phyloP scores from a whole-genome alignment of 1,140 invertebrate genomes.

The Rhopalosiphum maidis region DNA sequence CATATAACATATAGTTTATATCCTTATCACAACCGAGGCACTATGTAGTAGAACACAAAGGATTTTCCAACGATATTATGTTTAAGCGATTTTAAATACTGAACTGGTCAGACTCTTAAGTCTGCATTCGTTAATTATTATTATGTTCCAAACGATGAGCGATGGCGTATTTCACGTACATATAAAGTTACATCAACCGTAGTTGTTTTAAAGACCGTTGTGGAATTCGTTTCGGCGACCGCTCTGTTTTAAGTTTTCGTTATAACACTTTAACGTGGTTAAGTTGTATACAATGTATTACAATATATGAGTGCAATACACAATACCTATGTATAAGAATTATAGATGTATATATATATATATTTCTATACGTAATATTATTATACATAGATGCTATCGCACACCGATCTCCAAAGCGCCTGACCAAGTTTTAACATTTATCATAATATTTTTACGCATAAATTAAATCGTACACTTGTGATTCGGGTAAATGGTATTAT shows the following conservation, averaged over 20 bases:
- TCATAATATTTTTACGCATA: constrained; percentile 7
- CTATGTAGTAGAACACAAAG: background rate
- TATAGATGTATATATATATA: too few relatives aligned
- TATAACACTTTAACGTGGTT: background rate
- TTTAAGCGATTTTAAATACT: background rate
- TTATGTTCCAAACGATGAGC: background rate
- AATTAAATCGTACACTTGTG: background rate
- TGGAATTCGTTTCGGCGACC: background rate
- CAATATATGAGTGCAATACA: background rate
- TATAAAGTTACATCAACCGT: background rate
- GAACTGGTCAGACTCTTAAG: background rate
- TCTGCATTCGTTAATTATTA: background rate
- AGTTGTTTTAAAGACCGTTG: background rate
- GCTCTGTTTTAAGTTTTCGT: background rate
- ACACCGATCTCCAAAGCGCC: background rate
- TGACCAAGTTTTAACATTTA: constrained; percentile 16
- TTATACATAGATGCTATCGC: background rate
- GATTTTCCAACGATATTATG: background rate
- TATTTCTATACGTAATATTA: too few relatives aligned
- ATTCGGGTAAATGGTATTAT: background rate
- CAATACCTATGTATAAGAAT: background rate
- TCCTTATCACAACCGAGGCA: too few relatives aligned
- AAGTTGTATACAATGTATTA: background rate
- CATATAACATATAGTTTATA: background rate
- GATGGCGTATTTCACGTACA: background rate